Evolutionary conservation across 2,113 vertebrate genomes (phyloP).

Genomic region (Cygnus buccinator): DNA sequence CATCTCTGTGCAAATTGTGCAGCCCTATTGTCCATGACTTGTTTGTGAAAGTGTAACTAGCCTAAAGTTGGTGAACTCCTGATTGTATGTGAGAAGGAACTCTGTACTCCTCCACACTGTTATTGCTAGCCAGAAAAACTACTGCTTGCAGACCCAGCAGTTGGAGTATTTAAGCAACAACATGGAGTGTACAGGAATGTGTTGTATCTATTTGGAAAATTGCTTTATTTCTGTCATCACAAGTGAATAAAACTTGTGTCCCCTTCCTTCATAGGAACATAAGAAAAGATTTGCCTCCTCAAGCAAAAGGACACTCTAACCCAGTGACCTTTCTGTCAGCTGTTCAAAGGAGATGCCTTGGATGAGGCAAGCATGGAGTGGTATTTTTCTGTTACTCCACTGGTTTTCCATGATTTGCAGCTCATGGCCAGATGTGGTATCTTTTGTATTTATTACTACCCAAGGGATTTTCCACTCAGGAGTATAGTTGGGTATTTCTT

Average conservation of each 20-base stretch:
- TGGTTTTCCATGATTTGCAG: neutral
- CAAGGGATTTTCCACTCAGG: neutral
- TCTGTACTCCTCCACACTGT: neutral
- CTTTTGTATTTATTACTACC: neutral
- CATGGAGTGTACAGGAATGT: neutral
- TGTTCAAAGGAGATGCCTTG: neutral
- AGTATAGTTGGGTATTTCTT: conserved; percentile 2
- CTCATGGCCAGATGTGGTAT: neutral
- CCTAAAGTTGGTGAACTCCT: neutral
- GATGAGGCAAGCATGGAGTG: neutral
- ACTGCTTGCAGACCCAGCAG: neutral
- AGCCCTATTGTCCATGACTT: neutral
- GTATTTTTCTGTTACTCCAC: neutral
- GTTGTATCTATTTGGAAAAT: neutral
- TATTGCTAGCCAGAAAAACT: neutral
- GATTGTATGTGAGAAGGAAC: neutral
- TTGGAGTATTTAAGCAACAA: neutral
- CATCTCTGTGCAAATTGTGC: neutral
- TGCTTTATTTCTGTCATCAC: neutral
- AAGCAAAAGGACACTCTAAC: neutral
- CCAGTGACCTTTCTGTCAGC: neutral
- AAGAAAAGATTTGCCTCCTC: neutral
- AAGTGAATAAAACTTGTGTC: neutral
- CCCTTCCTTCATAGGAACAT: neutral
- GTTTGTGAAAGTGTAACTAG: neutral